These are phyloP conservation scores for Protosalanx chinensis DNA, from an alignment of 2,797 vertebrate species.

Conservation along the genomic window DNA sequence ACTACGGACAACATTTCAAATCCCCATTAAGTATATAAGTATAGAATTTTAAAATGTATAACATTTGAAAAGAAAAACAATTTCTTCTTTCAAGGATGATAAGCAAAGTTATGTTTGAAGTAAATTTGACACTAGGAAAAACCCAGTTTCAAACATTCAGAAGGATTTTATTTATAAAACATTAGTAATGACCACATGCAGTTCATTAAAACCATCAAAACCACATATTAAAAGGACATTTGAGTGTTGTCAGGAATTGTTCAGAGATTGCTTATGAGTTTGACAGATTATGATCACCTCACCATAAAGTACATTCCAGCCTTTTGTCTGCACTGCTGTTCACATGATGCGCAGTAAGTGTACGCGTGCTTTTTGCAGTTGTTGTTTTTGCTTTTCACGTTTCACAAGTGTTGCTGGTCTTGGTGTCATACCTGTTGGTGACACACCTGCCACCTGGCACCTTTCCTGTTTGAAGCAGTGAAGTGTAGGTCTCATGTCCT, in stretches of 20 bases:
- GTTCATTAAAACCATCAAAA: background rate
- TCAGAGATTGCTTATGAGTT: background rate
- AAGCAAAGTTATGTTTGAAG: slow-evolving; percentile 4
- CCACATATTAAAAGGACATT: slow-evolving; percentile 2
- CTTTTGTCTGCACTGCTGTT: slow-evolving; percentile 12
- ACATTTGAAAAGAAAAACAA: slow-evolving; percentile 4
- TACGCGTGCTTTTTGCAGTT: background rate
- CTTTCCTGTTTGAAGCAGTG: slow-evolving; percentile 21
- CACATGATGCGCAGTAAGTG: slow-evolving; percentile 19
- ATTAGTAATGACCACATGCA: background rate
- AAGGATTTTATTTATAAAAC: slow-evolving; percentile 16
- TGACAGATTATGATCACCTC: background rate
- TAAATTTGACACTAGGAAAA: slow-evolving; percentile 15
- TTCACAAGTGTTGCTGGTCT: slow-evolving; percentile 16
- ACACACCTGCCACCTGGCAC: slow-evolving; percentile 27
- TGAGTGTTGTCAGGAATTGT: slow-evolving; percentile 5
- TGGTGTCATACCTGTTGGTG: slow-evolving; percentile 15
- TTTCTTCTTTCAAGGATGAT: background rate
- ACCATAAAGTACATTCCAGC: background rate
- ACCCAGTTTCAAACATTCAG: slow-evolving; percentile 4
- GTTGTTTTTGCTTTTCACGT: slow-evolving; percentile 16
- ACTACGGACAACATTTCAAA: background rate
- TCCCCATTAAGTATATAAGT: background rate
- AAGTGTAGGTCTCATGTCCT: background rate
- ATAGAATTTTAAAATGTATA: background rate